Percentiles rank a stretch among this genome's conserved stretches.
These are phyloP conservation scores for Macrobrachium nipponense DNA, from an alignment of 1,140 invertebrate species.

Conservation along the genomic window DNA sequence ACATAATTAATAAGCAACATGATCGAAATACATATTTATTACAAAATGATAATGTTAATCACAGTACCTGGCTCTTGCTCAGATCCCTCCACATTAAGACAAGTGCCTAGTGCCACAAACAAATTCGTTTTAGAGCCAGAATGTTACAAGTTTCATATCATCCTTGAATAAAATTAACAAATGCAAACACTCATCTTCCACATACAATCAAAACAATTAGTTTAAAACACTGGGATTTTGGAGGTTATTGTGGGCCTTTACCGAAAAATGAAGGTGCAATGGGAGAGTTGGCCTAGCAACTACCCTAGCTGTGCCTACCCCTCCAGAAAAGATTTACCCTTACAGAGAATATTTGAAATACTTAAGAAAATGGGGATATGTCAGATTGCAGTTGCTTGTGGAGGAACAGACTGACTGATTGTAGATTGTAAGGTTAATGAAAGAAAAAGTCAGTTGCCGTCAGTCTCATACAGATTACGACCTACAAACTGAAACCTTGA, in stretches of 20 bases:
- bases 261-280: slow-evolving; percentile 57
- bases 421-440: too few relatives aligned
- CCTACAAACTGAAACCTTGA: too few relatives aligned
- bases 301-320: slow-evolving; percentile 59
- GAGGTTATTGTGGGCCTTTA: slow-evolving; percentile 60
- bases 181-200: slow-evolving; percentile 60
- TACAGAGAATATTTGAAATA: too few relatives aligned
- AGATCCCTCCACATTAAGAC: slow-evolving; percentile 61
- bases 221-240: slow-evolving; percentile 55
- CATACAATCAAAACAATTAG: slow-evolving; percentile 61
- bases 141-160: slow-evolving; percentile 59
- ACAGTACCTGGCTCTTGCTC: slow-evolving; percentile 63
- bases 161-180: slow-evolving; percentile 58
- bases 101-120: slow-evolving; percentile 56
- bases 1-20: slow-evolving; percentile 61
- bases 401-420: too few relatives aligned
- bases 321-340: slow-evolving; percentile 41
- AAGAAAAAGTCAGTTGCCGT: too few relatives aligned
- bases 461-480: too few relatives aligned
- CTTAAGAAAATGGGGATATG: too few relatives aligned
- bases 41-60: slow-evolving; percentile 65
- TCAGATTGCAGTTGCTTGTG: too few relatives aligned
- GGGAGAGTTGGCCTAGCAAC: slow-evolving; percentile 60
- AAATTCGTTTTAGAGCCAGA: slow-evolving; percentile 51
- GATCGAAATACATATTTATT: slow-evolving; percentile 65